Evolutionary conservation across 2,888 invertebrate genomes (phyloP), one percentile per base, ranked within the genome.

Genomic region (Limenitis camilla): DNA sequence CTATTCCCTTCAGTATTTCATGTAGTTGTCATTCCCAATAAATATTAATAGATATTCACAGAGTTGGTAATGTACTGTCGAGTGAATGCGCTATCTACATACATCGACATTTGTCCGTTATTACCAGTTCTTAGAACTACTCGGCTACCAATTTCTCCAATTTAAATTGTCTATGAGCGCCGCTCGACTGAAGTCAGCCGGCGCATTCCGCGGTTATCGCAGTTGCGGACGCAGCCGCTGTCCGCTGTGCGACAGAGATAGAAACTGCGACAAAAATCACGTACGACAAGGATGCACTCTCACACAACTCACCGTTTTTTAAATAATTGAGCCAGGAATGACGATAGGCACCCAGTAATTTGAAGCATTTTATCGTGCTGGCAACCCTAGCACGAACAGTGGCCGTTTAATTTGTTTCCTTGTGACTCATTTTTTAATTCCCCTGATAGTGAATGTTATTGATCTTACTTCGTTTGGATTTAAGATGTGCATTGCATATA

Each of bases 161-260:
- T 85, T 85, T 84, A 84, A 85, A 84, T 83, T 78, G 79, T 85
- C 86, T 86, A 86, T 85, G 85, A 84, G 74, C 72, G 71, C 80
- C 81, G 78, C 72, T 71, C 77, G 79, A 78, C 80, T 86, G 84
- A 85, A 85, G 82, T 83, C 77, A 79, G 83, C 84, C 86, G 87
- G 78, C 83, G 67, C 85, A 86, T 87, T 86, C 85, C 83, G 67
- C 66, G 69, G 75, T 82, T 86, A 86, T 85, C 85, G 77, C 72
- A 74, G 70, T 67, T 76, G 80, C 81, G 68, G 72, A 75, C 78
- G 81, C 84, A 78, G 72, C 72, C 70, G 76, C 64, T 64, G 63
- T 56, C 61, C 66, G 58, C 59, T 54, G 62, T 50, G 60, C 33
- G 70, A 83, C 63, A 67, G 73, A 65, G 83, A 82, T 62, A 57